Percentiles rank a stretch among this genome's conserved stretches.
These are phyloP conservation scores for Conops quadrifasciatus DNA, from an alignment of 2,888 invertebrate genomes.

Conservation along the genomic window DNA sequence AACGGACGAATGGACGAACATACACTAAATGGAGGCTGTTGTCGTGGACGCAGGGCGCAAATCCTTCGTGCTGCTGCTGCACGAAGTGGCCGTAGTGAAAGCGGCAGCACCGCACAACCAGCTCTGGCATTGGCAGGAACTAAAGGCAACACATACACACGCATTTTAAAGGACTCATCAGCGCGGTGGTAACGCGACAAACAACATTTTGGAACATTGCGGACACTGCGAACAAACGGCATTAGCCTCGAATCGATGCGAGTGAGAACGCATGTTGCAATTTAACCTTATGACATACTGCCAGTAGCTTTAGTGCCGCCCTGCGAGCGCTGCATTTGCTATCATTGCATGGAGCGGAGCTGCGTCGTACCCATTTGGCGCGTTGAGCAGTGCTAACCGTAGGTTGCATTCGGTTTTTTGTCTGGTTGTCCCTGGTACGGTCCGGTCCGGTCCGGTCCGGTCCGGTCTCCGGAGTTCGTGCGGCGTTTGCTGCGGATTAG, in stretches of 20 bases:
- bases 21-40: too few species aligned
- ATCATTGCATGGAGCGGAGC: too few species aligned
- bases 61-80: too few species aligned
- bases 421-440: neutral
- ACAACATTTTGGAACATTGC: neutral
- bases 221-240: too few species aligned
- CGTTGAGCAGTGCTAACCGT: neutral
- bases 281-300: conserved; percentile 57
- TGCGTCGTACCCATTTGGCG: neutral
- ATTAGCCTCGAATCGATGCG: neutral
- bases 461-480: conserved; percentile 1
- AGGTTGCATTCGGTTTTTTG: neutral
- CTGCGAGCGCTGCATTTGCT: conserved; percentile 42
- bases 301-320: conserved; percentile 52
- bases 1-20: too few species aligned
- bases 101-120: too few species aligned
- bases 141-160: too few species aligned
- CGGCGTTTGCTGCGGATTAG: neutral
- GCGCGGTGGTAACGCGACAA: neutral
- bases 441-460: neutral
- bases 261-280: conserved; percentile 55
- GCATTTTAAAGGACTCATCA: neutral
- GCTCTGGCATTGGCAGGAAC: too few species aligned
- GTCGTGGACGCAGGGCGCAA: too few species aligned
- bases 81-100: too few species aligned